Base-by-base conservation (phyloP, 2,797 vertebrate species). In the Sebastes steindachneri region DNA sequence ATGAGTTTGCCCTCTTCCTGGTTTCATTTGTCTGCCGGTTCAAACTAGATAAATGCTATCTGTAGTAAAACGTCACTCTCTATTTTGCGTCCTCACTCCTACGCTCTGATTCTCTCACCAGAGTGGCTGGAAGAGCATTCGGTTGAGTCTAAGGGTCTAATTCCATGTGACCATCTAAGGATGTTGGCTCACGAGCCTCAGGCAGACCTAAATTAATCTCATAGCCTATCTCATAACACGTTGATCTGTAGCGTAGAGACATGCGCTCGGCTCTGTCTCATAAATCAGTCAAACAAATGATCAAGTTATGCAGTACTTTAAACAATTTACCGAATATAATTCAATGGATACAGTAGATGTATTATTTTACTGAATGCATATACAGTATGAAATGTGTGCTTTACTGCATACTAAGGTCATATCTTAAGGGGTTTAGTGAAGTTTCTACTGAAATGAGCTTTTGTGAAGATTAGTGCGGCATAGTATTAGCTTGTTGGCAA, bases 111-210 rank as follows among this genome's bases (percentile, higher is more conserved):
- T 73, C 37, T 67, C 73, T 76, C 76, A 64, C 55, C 60, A 37
- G 65, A 80, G 69, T 72, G 81, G 73, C 77, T 79, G 71, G 73
- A 69, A 57, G 58, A 67, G 10, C 14, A 28, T 66, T 80, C 53
- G 26, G 58, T 63, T 19, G 79, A 77, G 28, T 81, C 33, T 68
- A 23, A 31, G 19, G 68, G 77, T 84, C 73, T 88, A 81, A 86
- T 91, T 80, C 54, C 37, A 75, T 69, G 25, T 86, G 79, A 88
- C 85, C 70, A 41, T 88, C 31, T 77, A 80, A 60, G 82, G 80
- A 86, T 65, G 62, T 67, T 62, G 6, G 70, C 70, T 75, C 33
- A 74, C 14, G 54, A 48, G 80, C 80, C 88, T 80, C 29, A 15
- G 86, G 78, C 79, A 73, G 74, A 83, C 35, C 57, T 48, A 80